Conservation (phyloP, 2,113 vertebrate species). For the Xiphorhynchus elegans region DNA sequence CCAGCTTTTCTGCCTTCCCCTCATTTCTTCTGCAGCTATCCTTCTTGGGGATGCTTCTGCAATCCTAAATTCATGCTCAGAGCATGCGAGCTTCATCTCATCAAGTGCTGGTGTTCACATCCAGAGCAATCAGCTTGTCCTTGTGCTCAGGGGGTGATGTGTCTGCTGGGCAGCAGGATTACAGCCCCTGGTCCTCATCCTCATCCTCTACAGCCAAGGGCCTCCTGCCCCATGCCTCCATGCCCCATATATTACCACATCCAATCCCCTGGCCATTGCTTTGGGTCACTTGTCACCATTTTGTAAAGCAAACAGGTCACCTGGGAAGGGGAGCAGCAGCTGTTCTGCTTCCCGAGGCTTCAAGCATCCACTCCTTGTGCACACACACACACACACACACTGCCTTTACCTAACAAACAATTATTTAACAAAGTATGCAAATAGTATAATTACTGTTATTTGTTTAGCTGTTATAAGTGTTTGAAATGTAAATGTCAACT, state of each 20-base stretch:
- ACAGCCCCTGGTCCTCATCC: neutral
- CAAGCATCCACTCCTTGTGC: neutral
- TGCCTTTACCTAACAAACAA: slow-evolving; percentile 64
- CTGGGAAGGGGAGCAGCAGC: slow-evolving; percentile 40
- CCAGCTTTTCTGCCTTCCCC: neutral
- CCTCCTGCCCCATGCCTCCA: neutral
- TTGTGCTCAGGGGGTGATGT: neutral
- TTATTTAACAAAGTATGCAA: slow-evolving; percentile 74
- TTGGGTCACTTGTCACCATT: neutral
- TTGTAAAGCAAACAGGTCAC: neutral
- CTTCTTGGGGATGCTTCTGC: neutral
- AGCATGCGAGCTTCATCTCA: neutral
- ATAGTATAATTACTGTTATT: slow-evolving; percentile 78
- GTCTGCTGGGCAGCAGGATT: neutral
- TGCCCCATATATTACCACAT: neutral
- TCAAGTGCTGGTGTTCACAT: neutral
- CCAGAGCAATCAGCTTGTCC: neutral
- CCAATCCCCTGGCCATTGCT: neutral
- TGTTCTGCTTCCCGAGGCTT: slow-evolving; percentile 5
- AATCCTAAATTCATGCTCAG: neutral
- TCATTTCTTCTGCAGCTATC: neutral
- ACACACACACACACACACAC: neutral
- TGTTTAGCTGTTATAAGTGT: slow-evolving; percentile 74
- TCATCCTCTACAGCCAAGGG: neutral
- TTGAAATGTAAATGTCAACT: slow-evolving; percentile 78